Evolutionary conservation across 2,888 invertebrate genomes (phyloP).

Genomic region (Ormia ochracea): DNA sequence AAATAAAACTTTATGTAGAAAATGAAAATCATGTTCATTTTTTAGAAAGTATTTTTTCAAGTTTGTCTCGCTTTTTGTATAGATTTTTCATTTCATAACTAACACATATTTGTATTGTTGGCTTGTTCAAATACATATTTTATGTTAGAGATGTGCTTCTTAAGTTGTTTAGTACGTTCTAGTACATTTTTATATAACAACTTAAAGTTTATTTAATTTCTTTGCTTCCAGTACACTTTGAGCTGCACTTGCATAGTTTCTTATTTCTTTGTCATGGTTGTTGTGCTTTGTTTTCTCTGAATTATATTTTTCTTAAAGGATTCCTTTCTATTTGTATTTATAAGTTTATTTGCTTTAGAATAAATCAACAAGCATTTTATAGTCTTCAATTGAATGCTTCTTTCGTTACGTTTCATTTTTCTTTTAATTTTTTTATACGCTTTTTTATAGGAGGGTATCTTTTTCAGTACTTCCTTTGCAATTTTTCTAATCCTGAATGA

Average conservation of each 20-base stretch:
- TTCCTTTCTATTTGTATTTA: slow-evolving; percentile 1
- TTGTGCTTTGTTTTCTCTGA: slow-evolving; percentile 4
- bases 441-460: background rate
- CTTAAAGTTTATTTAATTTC: slow-evolving; percentile 47
- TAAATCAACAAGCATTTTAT: slow-evolving; percentile 59
- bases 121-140: background rate
- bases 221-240: slow-evolving; percentile 48
- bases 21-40: background rate
- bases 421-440: background rate
- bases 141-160: background rate
- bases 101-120: slow-evolving; percentile 16
- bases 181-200: slow-evolving; percentile 38
- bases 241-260: slow-evolving; percentile 57
- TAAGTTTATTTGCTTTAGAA: slow-evolving; percentile 54
- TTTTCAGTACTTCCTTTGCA: background rate
- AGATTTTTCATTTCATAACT: background rate
- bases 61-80: too few species aligned
- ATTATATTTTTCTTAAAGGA: background rate
- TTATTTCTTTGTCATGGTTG: slow-evolving; percentile 55
- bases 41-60: background rate
- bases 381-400: slow-evolving; percentile 56
- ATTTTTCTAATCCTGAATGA: slow-evolving; percentile 41
- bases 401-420: slow-evolving; percentile 21
- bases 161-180: slow-evolving; percentile 23
- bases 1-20: too few species aligned